These are phyloP conservation scores for Genyomyrus donnyi DNA, from an alignment of 2,113 vertebrate genomes.

Conservation along the genomic window DNA sequence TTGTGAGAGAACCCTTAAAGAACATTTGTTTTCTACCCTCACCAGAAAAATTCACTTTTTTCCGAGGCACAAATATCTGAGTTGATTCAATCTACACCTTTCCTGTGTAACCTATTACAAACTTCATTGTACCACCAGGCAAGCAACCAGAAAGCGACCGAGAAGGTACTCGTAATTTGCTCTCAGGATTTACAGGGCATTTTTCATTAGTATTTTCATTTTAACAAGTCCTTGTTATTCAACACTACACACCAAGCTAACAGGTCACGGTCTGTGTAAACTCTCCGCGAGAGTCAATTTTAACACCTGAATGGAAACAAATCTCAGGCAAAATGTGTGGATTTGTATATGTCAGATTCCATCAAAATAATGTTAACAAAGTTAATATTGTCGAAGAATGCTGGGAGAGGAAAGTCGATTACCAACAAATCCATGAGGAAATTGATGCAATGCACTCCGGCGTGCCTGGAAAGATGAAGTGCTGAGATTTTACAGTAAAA, in stretches of 20 bases:
- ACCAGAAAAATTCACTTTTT: neutral
- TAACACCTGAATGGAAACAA: neutral
- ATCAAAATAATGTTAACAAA: neutral
- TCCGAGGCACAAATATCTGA: neutral
- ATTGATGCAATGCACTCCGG: neutral
- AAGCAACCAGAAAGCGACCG: neutral
- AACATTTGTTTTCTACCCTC: neutral
- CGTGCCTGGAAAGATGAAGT: neutral
- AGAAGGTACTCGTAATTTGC: neutral
- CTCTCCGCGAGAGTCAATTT: neutral
- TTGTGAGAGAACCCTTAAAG: neutral
- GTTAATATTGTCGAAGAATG: neutral
- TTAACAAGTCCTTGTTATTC: slow-evolving; percentile 2
- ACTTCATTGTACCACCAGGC: neutral
- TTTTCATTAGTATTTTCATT: neutral
- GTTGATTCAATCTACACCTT: neutral
- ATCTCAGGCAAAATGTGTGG: neutral
- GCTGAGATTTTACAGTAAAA: neutral
- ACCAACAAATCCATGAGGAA: neutral
- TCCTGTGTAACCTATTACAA: neutral
- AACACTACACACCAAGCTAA: neutral
- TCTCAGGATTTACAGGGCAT: neutral
- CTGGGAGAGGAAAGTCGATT: neutral
- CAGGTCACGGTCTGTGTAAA: neutral
- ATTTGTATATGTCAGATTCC: neutral